Evolutionary conservation across 1,140 invertebrate genomes (phyloP).

Genomic region (Drosophila carrolli): DNA sequence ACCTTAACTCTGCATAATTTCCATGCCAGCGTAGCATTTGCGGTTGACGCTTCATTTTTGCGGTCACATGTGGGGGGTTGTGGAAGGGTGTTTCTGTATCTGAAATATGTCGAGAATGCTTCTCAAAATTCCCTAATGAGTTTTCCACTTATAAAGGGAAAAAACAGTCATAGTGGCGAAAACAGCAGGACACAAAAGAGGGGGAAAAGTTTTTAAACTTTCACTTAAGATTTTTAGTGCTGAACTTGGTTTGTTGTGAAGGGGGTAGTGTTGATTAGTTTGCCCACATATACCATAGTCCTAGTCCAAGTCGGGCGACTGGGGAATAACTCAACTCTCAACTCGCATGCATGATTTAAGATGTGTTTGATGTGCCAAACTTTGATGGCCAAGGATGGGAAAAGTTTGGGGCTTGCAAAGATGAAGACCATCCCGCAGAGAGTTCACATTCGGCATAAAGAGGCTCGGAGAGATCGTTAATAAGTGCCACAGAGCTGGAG

Average conservation of each 20-base stretch:
- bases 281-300: constrained; percentile 40
- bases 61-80: constrained; percentile 46
- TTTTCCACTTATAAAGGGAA: constrained; percentile 50
- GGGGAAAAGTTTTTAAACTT: constrained; percentile 62
- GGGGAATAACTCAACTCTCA: constrained; percentile 60
- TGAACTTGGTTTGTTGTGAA: constrained; percentile 21
- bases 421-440: constrained; percentile 36
- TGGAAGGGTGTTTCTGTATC: constrained; percentile 11
- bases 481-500: constrained; percentile 18
- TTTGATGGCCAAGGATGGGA: constrained; percentile 66
- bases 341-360: constrained; percentile 72
- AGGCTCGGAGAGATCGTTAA: constrained; percentile 53
- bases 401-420: constrained; percentile 49
- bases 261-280: constrained; percentile 69
- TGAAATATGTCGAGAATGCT: constrained; percentile 66
- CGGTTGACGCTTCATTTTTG: constrained; percentile 74
- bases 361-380: constrained; percentile 60
- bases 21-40: constrained; percentile 72
- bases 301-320: constrained; percentile 13
- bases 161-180: constrained; percentile 14
- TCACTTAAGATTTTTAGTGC: constrained; percentile 66
- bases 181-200: constrained; percentile 20
- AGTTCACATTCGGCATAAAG: constrained; percentile 53
- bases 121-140: constrained; percentile 70
- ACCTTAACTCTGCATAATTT: constrained; percentile 78